Conservation (phyloP, 2,113 vertebrate genomes). For the Melanocharis versteri region DNA sequence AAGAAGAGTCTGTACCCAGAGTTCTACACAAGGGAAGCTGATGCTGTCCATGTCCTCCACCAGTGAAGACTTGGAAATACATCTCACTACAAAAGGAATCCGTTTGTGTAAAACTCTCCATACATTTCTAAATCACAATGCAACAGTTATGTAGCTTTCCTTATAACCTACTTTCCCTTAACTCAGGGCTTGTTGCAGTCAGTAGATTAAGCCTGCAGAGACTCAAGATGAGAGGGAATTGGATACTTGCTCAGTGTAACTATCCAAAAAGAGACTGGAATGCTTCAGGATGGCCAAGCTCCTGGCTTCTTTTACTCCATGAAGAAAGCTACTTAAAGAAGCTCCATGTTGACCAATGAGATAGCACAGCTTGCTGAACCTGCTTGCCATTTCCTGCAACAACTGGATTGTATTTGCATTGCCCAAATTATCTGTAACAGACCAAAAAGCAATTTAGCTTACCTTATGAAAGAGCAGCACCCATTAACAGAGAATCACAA, state of each 20-base stretch:
- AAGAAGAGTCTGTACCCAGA: neutral
- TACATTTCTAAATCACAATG: neutral
- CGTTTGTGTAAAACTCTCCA: neutral
- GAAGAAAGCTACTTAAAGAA: slow-evolving; percentile 87
- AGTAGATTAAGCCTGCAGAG: slow-evolving; percentile 37
- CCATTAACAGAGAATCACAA: neutral
- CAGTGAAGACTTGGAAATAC: neutral
- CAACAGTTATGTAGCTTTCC: slow-evolving; percentile 23
- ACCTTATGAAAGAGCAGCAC: neutral
- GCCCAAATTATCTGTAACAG: slow-evolving; percentile 84
- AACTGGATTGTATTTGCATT: slow-evolving; percentile 72
- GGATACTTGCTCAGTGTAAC: slow-evolving; percentile 84
- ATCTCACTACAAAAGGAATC: neutral
- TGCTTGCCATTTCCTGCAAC: slow-evolving; percentile 83
- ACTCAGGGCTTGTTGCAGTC: slow-evolving; percentile 19
- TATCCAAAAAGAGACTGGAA: slow-evolving; percentile 85
- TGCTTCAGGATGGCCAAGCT: slow-evolving; percentile 88
- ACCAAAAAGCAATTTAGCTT: slow-evolving; percentile 11
- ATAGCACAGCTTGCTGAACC: slow-evolving; percentile 88
- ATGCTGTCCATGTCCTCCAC: neutral
- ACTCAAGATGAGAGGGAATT: slow-evolving; percentile 45
- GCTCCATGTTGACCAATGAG: slow-evolving; percentile 90
- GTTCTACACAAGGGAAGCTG: neutral
- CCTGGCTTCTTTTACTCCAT: slow-evolving; percentile 80
- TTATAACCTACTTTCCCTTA: slow-evolving; percentile 38